Percentiles rank a stretch among this genome's conserved stretches.
Evolutionary conservation across 2,113 vertebrate genomes (phyloP).

Genomic region (Poeciliopsis prolifica): DNA sequence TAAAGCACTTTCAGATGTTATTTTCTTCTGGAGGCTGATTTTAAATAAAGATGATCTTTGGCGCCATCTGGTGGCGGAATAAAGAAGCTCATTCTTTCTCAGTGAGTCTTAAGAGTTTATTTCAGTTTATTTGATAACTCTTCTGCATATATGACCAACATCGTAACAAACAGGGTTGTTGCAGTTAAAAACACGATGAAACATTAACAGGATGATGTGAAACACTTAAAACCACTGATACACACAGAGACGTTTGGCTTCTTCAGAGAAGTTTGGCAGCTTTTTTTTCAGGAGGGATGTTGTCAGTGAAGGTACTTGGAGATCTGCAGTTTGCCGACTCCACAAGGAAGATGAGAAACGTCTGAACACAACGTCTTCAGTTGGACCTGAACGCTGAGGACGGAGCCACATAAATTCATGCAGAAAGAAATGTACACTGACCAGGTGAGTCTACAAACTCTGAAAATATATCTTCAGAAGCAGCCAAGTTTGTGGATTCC

Average conservation of each 20-base stretch:
- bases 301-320: slow-evolving; percentile 47
- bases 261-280: slow-evolving; percentile 76
- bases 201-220: slow-evolving; percentile 74
- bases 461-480: slow-evolving; percentile 9
- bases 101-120: slow-evolving; percentile 9
- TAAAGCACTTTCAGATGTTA: no score
- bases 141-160: slow-evolving; percentile 71
- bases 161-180: slow-evolving; percentile 52
- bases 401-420: slow-evolving; percentile 43
- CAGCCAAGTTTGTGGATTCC: background rate
- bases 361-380: slow-evolving; percentile 40
- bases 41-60: no score
- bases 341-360: slow-evolving; percentile 32
- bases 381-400: slow-evolving; percentile 7
- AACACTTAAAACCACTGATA: slow-evolving; percentile 72
- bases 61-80: background rate
- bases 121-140: slow-evolving; percentile 67
- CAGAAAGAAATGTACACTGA: slow-evolving; percentile 25
- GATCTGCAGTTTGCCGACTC: slow-evolving; percentile 49
- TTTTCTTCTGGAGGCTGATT: no score
- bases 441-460: slow-evolving; percentile 16
- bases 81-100: background rate
- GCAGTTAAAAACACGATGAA: slow-evolving; percentile 72
- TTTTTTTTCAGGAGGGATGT: slow-evolving; percentile 52
- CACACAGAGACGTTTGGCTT: slow-evolving; percentile 72